phyloP scores from a whole-genome alignment of 2,888 invertebrate species.

The Miltochrista miniata region DNA sequence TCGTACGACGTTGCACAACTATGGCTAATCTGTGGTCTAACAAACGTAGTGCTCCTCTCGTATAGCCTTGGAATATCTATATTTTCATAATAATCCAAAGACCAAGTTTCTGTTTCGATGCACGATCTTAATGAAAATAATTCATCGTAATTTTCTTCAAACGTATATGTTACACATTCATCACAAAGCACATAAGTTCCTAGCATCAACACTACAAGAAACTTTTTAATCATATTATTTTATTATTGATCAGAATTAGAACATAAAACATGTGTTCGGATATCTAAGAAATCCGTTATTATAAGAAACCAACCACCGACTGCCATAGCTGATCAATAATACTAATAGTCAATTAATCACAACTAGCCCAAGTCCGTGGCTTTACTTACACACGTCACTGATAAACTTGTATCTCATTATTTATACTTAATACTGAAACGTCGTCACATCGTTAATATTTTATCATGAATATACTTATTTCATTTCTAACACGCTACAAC shows the following conservation, averaged over 20 bases:
- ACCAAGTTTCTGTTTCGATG: conserved; percentile 36
- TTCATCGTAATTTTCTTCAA: conserved; percentile 43
- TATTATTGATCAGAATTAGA: not conserved
- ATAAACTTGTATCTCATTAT: not conserved
- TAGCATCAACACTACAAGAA: conserved; percentile 24
- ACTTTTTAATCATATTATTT: conserved; percentile 27
- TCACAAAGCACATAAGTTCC: conserved; percentile 24
- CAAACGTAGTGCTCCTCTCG: conserved; percentile 37
- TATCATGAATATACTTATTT: not conserved
- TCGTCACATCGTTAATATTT: not conserved
- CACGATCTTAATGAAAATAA: conserved; percentile 36
- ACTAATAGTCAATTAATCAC: not conserved
- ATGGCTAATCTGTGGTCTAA: conserved; percentile 35
- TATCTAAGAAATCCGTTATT: not conserved
- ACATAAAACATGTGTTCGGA: not conserved
- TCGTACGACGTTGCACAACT: conserved; percentile 39
- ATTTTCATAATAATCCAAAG: conserved; percentile 9
- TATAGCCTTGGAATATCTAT: conserved; percentile 25
- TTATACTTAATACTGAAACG: not conserved
- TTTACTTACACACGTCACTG: not conserved
- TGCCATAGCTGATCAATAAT: not conserved
- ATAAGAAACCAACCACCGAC: not conserved
- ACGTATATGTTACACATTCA: conserved; percentile 34
- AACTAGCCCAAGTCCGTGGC: not conserved
- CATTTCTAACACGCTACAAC: too few species aligned